A percentile compares a stretch with the other conserved stretches of the same genome.
These are phyloP conservation scores for Cotesia chilonis DNA, from an alignment of 1,140 invertebrate genomes.

Conservation along the genomic window DNA sequence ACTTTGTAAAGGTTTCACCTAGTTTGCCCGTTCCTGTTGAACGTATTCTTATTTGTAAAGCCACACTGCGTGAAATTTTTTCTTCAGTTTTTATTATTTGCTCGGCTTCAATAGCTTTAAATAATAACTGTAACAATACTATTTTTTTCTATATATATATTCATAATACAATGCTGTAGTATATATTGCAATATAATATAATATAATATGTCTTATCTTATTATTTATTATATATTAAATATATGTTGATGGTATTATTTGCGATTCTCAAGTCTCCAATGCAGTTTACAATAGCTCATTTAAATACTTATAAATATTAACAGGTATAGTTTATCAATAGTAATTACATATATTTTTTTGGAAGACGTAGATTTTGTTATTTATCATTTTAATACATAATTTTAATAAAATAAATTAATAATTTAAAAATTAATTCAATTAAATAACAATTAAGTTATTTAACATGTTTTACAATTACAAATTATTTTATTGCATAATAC, in stretches of 20 bases:
- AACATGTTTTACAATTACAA: slow-evolving; percentile 37
- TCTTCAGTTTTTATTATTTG: slow-evolving; percentile 11
- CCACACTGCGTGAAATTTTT: slow-evolving; percentile 24
- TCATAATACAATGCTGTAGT: too few species aligned
- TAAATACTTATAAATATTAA: slow-evolving; percentile 30
- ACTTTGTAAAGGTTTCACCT: slow-evolving; percentile 12
- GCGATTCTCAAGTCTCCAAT: too few species aligned
- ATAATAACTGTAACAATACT: slow-evolving; percentile 18
- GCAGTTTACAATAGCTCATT: too few species aligned
- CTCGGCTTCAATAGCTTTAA: slow-evolving; percentile 10
- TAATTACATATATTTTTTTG: slow-evolving; percentile 40
- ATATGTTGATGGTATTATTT: too few species aligned
- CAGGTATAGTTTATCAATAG: slow-evolving; percentile 17
- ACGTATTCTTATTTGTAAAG: slow-evolving; percentile 19
- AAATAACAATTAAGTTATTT: not conserved
- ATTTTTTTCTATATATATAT: too few species aligned
- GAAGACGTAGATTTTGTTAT: slow-evolving; percentile 61
- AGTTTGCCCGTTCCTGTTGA: slow-evolving; percentile 27
- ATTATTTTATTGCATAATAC: slow-evolving; percentile 64
- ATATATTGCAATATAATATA: too few species aligned
- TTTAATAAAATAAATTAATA: not conserved
- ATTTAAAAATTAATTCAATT: too few species aligned
- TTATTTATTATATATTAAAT: too few species aligned
- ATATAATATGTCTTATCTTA: too few species aligned
- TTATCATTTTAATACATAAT: slow-evolving; percentile 8